A percentile compares a stretch with the other conserved stretches of the same genome.
These are phyloP conservation scores for Oreortyx pictus DNA, from an alignment of 2,797 vertebrate species.

Conservation along the genomic window DNA sequence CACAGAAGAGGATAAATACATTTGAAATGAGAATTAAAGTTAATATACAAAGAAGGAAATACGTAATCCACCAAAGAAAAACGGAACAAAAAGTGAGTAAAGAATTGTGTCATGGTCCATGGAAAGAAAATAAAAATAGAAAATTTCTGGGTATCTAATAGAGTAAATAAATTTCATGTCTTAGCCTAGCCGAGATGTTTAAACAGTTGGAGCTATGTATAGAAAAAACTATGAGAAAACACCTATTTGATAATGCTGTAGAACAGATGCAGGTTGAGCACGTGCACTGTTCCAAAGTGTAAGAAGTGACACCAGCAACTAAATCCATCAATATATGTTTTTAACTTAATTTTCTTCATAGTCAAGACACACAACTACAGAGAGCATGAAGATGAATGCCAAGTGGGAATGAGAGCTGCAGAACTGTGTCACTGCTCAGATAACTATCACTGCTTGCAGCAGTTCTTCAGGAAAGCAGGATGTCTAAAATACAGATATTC, in stretches of 20 bases:
- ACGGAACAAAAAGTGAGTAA: background rate
- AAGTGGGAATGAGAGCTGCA: background rate
- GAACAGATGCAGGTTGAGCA: background rate
- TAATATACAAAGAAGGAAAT: background rate
- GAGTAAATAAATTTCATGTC: background rate
- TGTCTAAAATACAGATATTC: background rate
- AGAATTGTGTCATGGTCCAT: background rate
- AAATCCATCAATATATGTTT: background rate
- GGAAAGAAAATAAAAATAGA: background rate
- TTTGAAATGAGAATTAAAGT: conserved; percentile 23
- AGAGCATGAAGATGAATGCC: background rate
- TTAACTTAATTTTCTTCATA: conserved; percentile 10
- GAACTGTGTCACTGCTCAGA: background rate
- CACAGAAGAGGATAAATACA: background rate
- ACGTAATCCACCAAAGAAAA: background rate
- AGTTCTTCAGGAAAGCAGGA: background rate
- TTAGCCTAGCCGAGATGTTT: background rate
- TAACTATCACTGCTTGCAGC: background rate
- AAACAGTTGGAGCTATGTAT: background rate
- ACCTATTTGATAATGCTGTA: background rate
- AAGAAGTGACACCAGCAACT: background rate
- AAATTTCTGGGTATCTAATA: background rate
- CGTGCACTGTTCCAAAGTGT: background rate
- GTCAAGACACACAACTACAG: background rate
- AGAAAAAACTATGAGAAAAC: conserved; percentile 24